Evolutionary conservation across 2,888 invertebrate genomes (phyloP).

Genomic region (Trichacis sp.): DNA sequence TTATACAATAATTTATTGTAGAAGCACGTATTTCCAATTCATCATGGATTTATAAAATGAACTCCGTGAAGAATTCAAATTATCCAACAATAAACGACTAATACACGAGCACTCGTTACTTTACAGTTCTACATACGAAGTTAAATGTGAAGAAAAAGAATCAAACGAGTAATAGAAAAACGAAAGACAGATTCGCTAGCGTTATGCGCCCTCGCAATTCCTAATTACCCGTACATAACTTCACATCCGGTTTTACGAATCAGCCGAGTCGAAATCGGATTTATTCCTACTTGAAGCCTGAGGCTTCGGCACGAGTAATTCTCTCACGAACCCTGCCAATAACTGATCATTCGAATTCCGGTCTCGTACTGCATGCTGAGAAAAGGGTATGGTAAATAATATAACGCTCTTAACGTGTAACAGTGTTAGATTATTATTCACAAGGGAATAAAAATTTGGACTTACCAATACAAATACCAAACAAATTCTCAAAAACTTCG

Average conservation of each 20-base stretch:
- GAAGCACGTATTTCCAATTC: no score
- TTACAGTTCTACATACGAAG: no score
- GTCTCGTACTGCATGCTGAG: constrained; percentile 1
- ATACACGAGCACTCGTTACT: no score
- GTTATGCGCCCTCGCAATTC: constrained; percentile 25
- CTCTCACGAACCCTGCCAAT: constrained; percentile 55
- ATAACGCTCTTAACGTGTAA: neutral
- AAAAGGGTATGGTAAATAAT: constrained; percentile 8
- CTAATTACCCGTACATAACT: constrained; percentile 43
- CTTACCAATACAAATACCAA: neutral
- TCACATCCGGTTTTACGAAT: constrained; percentile 24
- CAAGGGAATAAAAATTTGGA: neutral
- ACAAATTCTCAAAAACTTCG: neutral
- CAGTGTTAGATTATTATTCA: no score
- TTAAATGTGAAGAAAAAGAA: constrained; percentile 2
- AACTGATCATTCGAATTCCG: constrained; percentile 60
- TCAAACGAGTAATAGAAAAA: constrained; percentile 4
- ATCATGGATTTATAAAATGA: no score
- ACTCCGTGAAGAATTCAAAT: no score
- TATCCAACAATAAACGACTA: no score
- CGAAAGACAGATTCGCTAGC: constrained; percentile 21
- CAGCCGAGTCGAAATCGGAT: constrained; percentile 39
- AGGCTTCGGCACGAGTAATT: constrained; percentile 34
- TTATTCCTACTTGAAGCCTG: constrained; percentile 38
- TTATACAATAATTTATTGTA: no score